phyloP scores from a whole-genome alignment of 2,113 vertebrate genomes.

The Peromyscus maniculatus region DNA sequence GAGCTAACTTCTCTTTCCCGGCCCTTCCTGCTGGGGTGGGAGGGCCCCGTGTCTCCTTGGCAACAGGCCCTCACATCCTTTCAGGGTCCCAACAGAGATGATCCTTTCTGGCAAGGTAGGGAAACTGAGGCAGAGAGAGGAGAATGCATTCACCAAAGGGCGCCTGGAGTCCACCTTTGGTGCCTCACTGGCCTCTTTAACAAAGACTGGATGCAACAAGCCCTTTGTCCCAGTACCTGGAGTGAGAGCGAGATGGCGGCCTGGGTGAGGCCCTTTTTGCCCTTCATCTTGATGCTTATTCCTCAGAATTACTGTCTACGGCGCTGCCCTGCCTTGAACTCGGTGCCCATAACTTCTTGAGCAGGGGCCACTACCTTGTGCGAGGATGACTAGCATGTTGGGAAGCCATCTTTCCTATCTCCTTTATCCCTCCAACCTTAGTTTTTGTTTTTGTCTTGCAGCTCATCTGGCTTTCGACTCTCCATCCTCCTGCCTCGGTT shows the following conservation, averaged over 20 bases:
- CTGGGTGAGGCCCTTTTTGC: not conserved
- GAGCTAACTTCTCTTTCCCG: not conserved
- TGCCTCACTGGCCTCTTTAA: not conserved
- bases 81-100: not conserved
- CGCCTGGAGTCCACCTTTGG: not conserved
- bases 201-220: not conserved
- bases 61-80: not conserved
- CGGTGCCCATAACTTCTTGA: not conserved
- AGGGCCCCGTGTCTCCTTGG: not conserved
- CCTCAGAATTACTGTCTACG: not conserved
- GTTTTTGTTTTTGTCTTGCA: not conserved
- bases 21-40: not conserved
- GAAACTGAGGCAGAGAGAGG: not conserved
- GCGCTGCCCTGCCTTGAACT: not conserved
- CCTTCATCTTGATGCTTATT: not conserved
- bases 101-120: not conserved
- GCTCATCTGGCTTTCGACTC: not conserved
- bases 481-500: not conserved
- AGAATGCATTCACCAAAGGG: accelerated
- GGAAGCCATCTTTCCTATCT: not conserved
- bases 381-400: not conserved
- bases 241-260: not conserved
- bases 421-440: not conserved
- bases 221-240: not conserved
- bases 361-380: not conserved